phyloP scores from a whole-genome alignment of 2,113 vertebrate genomes.

The Daubentonia madagascariensis region DNA sequence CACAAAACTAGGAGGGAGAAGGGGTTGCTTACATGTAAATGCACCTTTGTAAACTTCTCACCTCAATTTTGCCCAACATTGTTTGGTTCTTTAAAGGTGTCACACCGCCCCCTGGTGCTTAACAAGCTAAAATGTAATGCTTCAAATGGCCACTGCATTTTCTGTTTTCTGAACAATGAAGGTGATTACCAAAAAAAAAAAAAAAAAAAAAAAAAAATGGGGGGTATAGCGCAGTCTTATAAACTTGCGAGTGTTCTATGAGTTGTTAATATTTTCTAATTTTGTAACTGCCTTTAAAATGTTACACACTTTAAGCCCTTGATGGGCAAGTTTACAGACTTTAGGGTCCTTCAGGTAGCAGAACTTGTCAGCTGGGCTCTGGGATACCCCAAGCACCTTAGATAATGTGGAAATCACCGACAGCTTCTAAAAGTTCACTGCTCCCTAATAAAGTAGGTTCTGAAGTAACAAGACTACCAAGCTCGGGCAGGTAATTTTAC shows the following conservation, averaged over 20 bases:
- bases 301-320: background rate
- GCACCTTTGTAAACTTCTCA: background rate
- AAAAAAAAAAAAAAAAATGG: background rate
- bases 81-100: background rate
- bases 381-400: background rate
- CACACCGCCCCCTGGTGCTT: slow-evolving; percentile 32
- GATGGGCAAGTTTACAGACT: background rate
- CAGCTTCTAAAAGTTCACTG: background rate
- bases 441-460: background rate
- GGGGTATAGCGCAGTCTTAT: background rate
- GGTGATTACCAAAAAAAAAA: background rate
- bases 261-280: background rate
- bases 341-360: background rate
- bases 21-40: background rate
- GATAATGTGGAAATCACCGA: background rate
- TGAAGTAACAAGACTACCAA: background rate
- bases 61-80: rapidly evolving
- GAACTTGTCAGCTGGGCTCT: background rate
- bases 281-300: background rate
- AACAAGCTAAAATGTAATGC: background rate
- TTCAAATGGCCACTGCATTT: background rate
- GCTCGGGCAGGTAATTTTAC: background rate
- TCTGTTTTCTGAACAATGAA: background rate
- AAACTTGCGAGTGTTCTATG: background rate
- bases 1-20: background rate